A percentile compares a stretch with the other conserved stretches of the same genome.
Evolutionary conservation across 2,113 vertebrate genomes (phyloP).

Genomic region (Hemibagrus wyckioides): DNA sequence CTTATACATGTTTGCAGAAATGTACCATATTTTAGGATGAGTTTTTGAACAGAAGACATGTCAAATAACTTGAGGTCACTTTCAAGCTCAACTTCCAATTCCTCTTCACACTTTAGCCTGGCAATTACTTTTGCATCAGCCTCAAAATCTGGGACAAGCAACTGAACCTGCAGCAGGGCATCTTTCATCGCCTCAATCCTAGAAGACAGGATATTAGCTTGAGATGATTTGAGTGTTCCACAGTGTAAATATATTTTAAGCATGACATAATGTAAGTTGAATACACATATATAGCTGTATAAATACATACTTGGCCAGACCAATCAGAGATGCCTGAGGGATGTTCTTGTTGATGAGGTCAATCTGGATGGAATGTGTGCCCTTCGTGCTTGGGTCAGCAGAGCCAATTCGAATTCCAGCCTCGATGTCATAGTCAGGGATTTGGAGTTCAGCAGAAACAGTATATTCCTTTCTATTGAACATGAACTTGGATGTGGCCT

Average conservation of each 20-base stretch:
- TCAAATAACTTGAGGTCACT: slow-evolving; percentile 74
- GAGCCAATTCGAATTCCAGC: slow-evolving; percentile 80
- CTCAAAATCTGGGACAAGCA: slow-evolving; percentile 78
- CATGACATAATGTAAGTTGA: background rate
- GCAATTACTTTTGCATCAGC: slow-evolving; percentile 76
- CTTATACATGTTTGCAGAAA: background rate
- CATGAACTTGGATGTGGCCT: slow-evolving; percentile 74
- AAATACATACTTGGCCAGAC: slow-evolving; percentile 80
- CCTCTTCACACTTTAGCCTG: slow-evolving; percentile 66
- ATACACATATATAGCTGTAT: background rate
- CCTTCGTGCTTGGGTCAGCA: slow-evolving; percentile 69
- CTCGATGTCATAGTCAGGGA: slow-evolving; percentile 81
- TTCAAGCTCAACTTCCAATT: slow-evolving; percentile 74
- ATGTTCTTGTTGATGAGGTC: slow-evolving; percentile 84
- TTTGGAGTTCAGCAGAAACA: slow-evolving; percentile 78
- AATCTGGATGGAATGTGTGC: slow-evolving; percentile 75
- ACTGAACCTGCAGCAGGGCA: slow-evolving; percentile 73
- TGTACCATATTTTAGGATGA: slow-evolving; percentile 80
- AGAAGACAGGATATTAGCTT: background rate
- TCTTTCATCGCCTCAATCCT: slow-evolving; percentile 76
- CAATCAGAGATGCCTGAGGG: slow-evolving; percentile 79
- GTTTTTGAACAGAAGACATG: slow-evolving; percentile 74
- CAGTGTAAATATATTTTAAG: background rate
- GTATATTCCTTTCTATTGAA: slow-evolving; percentile 79
- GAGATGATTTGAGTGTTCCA: background rate